These are phyloP conservation scores for Priocnemis perturbator DNA, from an alignment of 2,888 invertebrate species.

Conservation along the genomic window DNA sequence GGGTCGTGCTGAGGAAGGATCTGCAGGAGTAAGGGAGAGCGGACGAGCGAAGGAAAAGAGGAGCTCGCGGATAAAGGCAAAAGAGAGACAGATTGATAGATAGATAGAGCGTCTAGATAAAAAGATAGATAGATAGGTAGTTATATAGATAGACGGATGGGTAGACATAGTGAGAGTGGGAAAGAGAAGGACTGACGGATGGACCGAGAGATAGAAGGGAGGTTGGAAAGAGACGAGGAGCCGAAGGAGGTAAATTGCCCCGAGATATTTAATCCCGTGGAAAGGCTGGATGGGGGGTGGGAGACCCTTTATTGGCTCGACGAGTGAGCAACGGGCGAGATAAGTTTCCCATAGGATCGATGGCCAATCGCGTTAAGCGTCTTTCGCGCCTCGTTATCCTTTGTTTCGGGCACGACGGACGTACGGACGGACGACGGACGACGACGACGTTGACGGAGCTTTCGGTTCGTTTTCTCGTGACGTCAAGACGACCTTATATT, in stretches of 20 bases:
- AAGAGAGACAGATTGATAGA: constrained; percentile 8
- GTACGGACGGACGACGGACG: constrained; percentile 31
- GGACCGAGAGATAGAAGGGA: constrained; percentile 12
- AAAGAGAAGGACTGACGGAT: not conserved
- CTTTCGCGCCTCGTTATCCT: constrained; percentile 72
- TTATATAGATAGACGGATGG: too few relatives aligned
- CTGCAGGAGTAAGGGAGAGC: constrained; percentile 4
- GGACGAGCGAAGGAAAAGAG: constrained; percentile 12
- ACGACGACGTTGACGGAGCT: constrained; percentile 27
- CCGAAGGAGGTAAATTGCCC: constrained; percentile 66
- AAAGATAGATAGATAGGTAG: too few relatives aligned
- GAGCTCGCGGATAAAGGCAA: constrained; percentile 23
- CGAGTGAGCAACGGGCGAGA: constrained; percentile 58
- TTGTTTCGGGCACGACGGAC: constrained; percentile 48
- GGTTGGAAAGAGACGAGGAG: constrained; percentile 27
- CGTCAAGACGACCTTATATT: constrained; percentile 36
- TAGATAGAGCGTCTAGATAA: too few relatives aligned
- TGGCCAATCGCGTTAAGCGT: constrained; percentile 70
- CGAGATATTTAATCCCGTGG: constrained; percentile 69
- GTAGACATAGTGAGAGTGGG: not conserved
- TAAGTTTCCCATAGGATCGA: constrained; percentile 66
- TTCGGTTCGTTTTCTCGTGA: constrained; percentile 21
- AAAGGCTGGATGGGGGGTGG: too few relatives aligned
- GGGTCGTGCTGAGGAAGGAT: not conserved
- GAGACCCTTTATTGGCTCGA: constrained; percentile 69